Conservation (phyloP, 37 sponge, comb jelly and placozoan species). For the Beroe ovata region DNA sequence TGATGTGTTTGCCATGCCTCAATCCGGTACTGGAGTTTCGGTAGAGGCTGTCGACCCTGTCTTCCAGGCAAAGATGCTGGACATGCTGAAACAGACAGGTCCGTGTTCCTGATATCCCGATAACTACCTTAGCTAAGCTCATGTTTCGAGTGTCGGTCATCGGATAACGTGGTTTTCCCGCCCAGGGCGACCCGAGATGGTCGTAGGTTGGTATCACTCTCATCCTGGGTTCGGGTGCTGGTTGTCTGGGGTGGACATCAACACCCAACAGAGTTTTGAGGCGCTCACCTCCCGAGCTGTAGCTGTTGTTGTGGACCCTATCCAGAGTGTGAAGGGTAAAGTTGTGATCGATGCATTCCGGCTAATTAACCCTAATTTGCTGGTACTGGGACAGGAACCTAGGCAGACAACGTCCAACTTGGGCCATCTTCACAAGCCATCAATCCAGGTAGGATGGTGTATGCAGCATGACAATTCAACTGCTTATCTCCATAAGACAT, state of each 20-base stretch:
- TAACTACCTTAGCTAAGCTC: no score
- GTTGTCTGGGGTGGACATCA: conserved; percentile 98
- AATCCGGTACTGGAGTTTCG: conserved; percentile 97
- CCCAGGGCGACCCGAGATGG: conserved; percentile 90
- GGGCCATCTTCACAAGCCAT: conserved; percentile 97
- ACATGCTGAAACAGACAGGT: conserved; percentile 99
- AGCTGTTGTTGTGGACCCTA: conserved; percentile 98
- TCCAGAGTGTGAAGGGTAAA: conserved; percentile 96
- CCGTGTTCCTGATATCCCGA: no score
- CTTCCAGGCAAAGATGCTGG: conserved; percentile 98
- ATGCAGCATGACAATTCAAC: no score
- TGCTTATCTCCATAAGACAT: no score
- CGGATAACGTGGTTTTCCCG: neutral
- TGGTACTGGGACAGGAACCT: conserved; percentile 91
- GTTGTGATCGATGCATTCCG: conserved; percentile 98
- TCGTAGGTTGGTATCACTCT: conserved; percentile 98
- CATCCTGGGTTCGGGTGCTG: conserved; percentile 99
- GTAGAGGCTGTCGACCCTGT: conserved; percentile 99
- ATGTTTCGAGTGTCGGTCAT: no score
- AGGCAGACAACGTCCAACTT: conserved; percentile 97
- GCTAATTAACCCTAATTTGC: conserved; percentile 86
- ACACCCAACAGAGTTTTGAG: conserved; percentile 97
- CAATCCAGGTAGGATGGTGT: conserved; percentile 96
- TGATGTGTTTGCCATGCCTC: conserved; percentile 99
- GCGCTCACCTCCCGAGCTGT: conserved; percentile 91